Conservation (phyloP, 1,140 invertebrate genomes). For the Uloborus diversus region DNA sequence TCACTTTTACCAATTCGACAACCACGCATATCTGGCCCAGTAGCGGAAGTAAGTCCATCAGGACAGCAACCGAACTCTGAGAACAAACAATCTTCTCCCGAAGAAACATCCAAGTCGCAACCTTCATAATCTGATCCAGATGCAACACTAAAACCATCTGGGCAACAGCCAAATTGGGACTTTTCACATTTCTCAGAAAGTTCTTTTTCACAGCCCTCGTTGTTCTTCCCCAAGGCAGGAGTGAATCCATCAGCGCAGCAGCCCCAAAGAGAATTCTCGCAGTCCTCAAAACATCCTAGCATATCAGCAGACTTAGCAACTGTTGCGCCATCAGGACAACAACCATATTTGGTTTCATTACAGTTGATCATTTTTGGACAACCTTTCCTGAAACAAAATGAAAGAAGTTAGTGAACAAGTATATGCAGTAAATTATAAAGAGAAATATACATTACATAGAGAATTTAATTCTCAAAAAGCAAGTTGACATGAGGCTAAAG, state of each 20-base stretch:
- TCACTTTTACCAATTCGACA: not conserved
- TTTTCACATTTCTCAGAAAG: slow-evolving; percentile 70
- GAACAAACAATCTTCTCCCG: slow-evolving; percentile 61
- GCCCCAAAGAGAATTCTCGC: slow-evolving; percentile 75
- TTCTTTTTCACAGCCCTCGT: slow-evolving; percentile 76
- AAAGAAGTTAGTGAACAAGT: not conserved
- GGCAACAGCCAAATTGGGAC: slow-evolving; percentile 72
- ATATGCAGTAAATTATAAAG: too few relatives aligned
- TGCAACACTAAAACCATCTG: slow-evolving; percentile 64
- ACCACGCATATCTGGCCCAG: slow-evolving; percentile 56
- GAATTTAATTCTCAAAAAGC: too few relatives aligned
- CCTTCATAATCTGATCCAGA: slow-evolving; percentile 65
- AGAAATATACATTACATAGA: too few relatives aligned
- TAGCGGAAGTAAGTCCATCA: slow-evolving; percentile 68
- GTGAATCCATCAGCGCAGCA: slow-evolving; percentile 89
- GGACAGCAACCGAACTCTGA: slow-evolving; percentile 73
- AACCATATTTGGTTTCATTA: slow-evolving; percentile 71
- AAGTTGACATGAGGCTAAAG: too few relatives aligned
- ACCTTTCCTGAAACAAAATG: slow-evolving; percentile 30
- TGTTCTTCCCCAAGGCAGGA: slow-evolving; percentile 82
- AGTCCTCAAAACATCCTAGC: slow-evolving; percentile 67
- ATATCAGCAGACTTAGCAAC: slow-evolving; percentile 59
- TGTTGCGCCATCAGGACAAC: slow-evolving; percentile 79
- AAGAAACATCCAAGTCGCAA: slow-evolving; percentile 60
- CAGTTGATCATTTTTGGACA: slow-evolving; percentile 60